Conservation (phyloP, 2,888 invertebrate species). For the Drosophila seclusa region DNA sequence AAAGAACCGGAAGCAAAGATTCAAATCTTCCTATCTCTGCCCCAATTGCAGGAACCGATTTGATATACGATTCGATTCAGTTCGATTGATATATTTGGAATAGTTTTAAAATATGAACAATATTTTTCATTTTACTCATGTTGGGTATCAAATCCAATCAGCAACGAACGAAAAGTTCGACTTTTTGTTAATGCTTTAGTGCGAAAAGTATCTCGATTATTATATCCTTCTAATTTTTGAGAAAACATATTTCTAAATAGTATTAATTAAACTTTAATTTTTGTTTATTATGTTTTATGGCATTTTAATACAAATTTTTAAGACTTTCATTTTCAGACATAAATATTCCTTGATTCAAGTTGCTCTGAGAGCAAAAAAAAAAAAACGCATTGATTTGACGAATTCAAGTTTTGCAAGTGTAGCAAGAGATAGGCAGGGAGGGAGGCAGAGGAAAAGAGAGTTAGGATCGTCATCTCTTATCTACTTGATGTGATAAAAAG, state of each 20-base stretch:
- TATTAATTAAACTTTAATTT: too few species aligned
- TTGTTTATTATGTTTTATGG: too few species aligned
- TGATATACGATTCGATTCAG: neutral
- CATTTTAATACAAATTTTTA: too few species aligned
- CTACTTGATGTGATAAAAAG: slow-evolving; percentile 26
- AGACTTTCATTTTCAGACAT: too few species aligned
- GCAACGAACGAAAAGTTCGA: neutral
- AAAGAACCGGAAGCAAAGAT: neutral
- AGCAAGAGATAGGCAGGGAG: neutral
- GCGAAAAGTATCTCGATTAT: too few species aligned
- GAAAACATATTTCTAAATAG: too few species aligned
- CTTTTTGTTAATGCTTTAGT: too few species aligned
- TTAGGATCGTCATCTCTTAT: slow-evolving; percentile 25
- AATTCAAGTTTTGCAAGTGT: neutral
- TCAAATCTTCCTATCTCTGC: neutral
- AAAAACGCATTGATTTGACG: neutral
- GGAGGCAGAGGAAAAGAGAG: neutral
- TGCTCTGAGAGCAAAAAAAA: neutral
- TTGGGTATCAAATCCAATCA: too few species aligned
- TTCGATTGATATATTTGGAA: neutral
- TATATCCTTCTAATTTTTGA: too few species aligned
- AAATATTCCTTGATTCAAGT: neutral
- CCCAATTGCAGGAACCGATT: neutral
- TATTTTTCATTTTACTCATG: neutral
- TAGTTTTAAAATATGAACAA: neutral